phyloP scores from a whole-genome alignment of 2,113 vertebrate species.

The Promerops cafer region DNA sequence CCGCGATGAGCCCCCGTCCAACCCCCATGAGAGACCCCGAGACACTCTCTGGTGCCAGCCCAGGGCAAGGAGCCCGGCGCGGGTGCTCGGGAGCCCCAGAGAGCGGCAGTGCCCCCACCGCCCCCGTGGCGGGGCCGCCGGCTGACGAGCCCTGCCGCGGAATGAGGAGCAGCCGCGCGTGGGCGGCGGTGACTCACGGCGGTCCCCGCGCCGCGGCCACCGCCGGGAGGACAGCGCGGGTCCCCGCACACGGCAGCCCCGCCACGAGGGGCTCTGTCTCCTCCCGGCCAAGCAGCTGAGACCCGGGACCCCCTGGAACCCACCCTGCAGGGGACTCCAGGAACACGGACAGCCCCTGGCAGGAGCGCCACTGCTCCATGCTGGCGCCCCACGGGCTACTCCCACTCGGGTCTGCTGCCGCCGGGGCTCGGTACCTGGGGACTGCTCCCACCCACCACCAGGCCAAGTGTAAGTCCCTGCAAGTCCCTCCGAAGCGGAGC shows the following conservation, averaged over 20 bases:
- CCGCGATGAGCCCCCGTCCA: fast-evolving
- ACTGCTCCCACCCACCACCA: neutral
- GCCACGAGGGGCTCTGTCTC: neutral
- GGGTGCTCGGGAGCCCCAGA: neutral
- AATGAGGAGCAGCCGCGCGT: slow-evolving; percentile 69
- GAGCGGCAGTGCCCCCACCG: neutral
- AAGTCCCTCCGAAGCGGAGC: neutral
- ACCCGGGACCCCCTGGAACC: neutral
- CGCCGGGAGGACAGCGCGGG: neutral
- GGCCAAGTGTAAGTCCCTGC: no score
- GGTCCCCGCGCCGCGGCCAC: neutral
- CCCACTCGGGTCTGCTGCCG: neutral
- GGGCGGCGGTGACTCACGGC: slow-evolving; percentile 21
- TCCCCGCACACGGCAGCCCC: neutral
- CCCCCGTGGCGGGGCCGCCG: neutral
- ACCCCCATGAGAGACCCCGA: fast-evolving
- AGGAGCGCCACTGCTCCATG: neutral
- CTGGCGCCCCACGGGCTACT: neutral
- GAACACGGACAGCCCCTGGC: no score
- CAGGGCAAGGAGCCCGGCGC: neutral
- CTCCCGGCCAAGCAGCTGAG: no score
- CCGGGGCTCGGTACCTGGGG: neutral
- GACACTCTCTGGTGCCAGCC: neutral
- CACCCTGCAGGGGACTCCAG: neutral
- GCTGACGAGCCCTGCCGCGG: slow-evolving; percentile 68